These are phyloP conservation scores for Heliothis subflexa DNA, from an alignment of 1,140 invertebrate species.

Conservation along the genomic window DNA sequence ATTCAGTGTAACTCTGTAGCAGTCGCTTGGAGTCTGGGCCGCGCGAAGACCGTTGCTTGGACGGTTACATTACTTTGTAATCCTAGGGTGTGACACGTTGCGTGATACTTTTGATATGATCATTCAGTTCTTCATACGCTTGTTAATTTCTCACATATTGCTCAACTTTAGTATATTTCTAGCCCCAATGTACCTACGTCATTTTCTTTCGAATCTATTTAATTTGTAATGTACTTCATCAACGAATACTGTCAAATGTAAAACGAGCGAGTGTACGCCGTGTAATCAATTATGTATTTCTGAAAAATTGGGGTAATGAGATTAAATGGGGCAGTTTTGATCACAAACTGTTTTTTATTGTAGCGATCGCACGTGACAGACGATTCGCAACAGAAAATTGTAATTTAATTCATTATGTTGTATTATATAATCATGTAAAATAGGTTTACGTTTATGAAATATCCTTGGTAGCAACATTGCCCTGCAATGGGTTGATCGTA, in stretches of 20 bases:
- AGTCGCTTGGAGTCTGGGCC: background rate
- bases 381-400: background rate
- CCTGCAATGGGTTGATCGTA: background rate
- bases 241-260: conserved; percentile 19
- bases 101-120: background rate
- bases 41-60: too few species aligned
- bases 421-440: background rate
- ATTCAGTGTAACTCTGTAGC: background rate
- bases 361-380: background rate
- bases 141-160: conserved; percentile 16
- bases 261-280: conserved; percentile 20
- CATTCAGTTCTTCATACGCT: conserved; percentile 13
- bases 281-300: conserved; percentile 29
- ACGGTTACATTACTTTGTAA: background rate
- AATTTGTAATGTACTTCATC: conserved; percentile 18
- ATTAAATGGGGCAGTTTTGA: conserved; percentile 40
- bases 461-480: background rate
- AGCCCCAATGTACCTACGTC: conserved; percentile 30
- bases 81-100: background rate
- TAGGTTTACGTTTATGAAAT: background rate
- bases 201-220: conserved; percentile 30
- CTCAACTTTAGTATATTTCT: conserved; percentile 44
- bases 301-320: conserved; percentile 18
- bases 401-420: conserved; percentile 6
- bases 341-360: conserved; percentile 37